phyloP scores from a whole-genome alignment of 2,113 vertebrate species.

The Uria lomvia region DNA sequence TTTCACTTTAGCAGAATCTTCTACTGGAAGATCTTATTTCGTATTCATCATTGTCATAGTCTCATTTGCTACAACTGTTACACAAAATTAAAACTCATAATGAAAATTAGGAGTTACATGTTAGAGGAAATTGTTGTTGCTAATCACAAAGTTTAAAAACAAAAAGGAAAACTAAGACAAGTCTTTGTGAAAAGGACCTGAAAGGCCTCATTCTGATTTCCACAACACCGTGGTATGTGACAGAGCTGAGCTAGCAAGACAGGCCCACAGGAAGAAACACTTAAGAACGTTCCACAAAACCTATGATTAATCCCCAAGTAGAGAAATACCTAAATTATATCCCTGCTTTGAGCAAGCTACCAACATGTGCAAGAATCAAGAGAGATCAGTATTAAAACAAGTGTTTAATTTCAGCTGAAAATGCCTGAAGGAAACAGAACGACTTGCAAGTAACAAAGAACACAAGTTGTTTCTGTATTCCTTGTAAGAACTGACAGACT shows the following conservation, averaged over 20 bases:
- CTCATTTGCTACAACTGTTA: not conserved
- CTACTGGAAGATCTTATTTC: not conserved
- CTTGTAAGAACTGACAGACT: not conserved
- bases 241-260: not conserved
- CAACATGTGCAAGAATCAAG: not conserved
- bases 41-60: accelerated
- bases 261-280: not conserved
- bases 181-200: not conserved
- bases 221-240: not conserved
- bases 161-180: not conserved
- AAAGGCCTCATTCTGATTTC: not conserved
- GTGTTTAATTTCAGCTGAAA: not conserved
- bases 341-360: not conserved
- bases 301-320: not conserved
- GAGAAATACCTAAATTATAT: not conserved
- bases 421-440: not conserved
- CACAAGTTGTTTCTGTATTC: not conserved
- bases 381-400: not conserved
- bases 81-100: not conserved
- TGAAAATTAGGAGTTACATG: not conserved
- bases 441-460: not conserved
- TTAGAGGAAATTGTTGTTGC: not conserved
- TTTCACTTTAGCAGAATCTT: not conserved
- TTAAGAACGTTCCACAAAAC: not conserved
- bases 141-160: accelerated